A percentile compares a stretch with the other conserved stretches of the same genome.
Evolutionary conservation across 2,888 invertebrate species (phyloP).

Genomic region (Brachycybe producta): DNA sequence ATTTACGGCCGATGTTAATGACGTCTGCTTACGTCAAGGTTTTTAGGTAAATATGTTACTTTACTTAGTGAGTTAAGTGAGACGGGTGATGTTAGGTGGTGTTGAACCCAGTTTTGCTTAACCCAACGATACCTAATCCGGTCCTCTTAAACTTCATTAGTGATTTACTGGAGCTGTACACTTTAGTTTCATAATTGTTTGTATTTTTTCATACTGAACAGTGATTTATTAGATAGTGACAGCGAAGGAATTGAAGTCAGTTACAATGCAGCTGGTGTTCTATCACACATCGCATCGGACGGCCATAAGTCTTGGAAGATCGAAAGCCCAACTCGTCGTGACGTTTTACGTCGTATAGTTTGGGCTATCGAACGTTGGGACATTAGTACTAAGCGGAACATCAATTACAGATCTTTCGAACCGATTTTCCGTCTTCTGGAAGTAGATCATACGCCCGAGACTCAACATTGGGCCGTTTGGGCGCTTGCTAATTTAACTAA

Average conservation of each 20-base stretch:
- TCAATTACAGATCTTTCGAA: conserved; percentile 89
- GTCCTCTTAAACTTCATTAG: too few relatives aligned
- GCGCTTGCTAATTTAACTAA: conserved; percentile 89
- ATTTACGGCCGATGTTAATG: conserved; percentile 69
- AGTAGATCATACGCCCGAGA: conserved; percentile 73
- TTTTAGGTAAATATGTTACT: conserved; percentile 48
- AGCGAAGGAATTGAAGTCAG: conserved; percentile 94
- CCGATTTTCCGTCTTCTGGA: conserved; percentile 76
- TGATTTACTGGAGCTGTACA: too few relatives aligned
- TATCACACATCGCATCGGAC: conserved; percentile 90
- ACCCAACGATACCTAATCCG: too few relatives aligned
- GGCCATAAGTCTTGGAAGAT: conserved; percentile 73
- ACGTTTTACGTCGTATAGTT: conserved; percentile 61
- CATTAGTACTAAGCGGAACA: conserved; percentile 71
- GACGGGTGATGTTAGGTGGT: too few relatives aligned
- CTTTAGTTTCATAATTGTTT: too few relatives aligned
- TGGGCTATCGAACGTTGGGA: conserved; percentile 79
- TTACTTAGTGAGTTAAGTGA: too few relatives aligned
- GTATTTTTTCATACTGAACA: too few relatives aligned
- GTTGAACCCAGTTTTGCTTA: too few relatives aligned
- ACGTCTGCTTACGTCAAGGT: conserved; percentile 67
- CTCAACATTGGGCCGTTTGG: conserved; percentile 96
- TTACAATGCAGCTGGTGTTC: conserved; percentile 89
- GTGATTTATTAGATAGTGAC: conserved; percentile 64
- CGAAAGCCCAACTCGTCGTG: conserved; percentile 50